Evolutionary conservation across 2,113 vertebrate species (phyloP).

Genomic region (Silurus meridionalis): DNA sequence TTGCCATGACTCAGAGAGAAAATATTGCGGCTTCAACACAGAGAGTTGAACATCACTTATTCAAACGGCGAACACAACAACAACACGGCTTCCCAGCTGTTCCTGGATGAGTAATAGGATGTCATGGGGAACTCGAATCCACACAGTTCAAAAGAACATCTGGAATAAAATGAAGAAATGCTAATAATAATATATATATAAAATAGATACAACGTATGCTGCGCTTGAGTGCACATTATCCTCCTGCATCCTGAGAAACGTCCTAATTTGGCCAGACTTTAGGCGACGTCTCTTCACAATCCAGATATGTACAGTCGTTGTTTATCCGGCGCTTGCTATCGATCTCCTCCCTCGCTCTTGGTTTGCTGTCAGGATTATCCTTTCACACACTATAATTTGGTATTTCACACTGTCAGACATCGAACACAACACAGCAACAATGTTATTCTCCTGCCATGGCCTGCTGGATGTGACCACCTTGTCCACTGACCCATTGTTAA

Average conservation of each 20-base stretch:
- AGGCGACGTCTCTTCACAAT: neutral
- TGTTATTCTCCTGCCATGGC: neutral
- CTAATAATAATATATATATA: neutral
- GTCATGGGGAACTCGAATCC: neutral
- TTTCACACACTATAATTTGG: constrained; percentile 41
- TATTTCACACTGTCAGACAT: constrained; percentile 35
- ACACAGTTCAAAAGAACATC: neutral
- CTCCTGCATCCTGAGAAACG: neutral
- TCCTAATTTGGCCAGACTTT: constrained; percentile 18
- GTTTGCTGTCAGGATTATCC: constrained; percentile 43
- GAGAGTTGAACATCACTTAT: constrained; percentile 38
- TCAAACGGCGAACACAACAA: constrained; percentile 32
- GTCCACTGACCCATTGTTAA: neutral
- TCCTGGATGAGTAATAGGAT: constrained; percentile 26
- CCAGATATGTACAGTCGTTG: neutral
- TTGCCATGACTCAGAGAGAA: constrained; percentile 11
- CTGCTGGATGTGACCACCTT: constrained; percentile 14
- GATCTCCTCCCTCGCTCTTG: constrained; percentile 11
- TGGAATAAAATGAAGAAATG: neutral
- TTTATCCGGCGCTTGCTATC: neutral
- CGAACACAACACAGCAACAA: constrained; percentile 4
- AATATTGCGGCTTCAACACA: constrained; percentile 15
- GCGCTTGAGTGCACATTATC: neutral
- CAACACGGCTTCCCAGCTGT: constrained; percentile 25
- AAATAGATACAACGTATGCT: neutral